Percentiles rank a stretch among this genome's conserved stretches.
Evolutionary conservation across 2,888 invertebrate genomes (phyloP).

Genomic region (Mystacides longicornis): DNA sequence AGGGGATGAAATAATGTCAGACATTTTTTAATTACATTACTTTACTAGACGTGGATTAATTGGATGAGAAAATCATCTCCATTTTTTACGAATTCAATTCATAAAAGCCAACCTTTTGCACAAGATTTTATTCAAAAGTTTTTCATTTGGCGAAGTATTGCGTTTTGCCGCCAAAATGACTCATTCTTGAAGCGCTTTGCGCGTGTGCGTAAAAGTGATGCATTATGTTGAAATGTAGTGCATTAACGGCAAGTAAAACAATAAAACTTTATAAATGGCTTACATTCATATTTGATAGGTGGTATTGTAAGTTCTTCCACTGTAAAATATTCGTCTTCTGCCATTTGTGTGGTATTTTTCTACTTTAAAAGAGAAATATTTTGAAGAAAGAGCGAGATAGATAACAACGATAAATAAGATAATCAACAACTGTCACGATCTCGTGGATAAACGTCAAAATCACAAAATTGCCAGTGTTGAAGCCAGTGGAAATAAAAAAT

Average conservation of each 20-base stretch:
- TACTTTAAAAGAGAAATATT: background rate
- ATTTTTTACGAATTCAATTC: too few species aligned
- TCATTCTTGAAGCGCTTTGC: background rate
- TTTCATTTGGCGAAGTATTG: too few species aligned
- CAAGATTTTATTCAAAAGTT: background rate
- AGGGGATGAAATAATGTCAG: too few species aligned
- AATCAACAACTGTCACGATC: too few species aligned
- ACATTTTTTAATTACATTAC: too few species aligned
- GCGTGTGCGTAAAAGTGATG: constrained; percentile 15
- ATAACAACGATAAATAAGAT: too few species aligned
- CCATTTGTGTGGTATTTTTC: constrained; percentile 15
- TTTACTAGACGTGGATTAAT: too few species aligned
- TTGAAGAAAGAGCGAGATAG: constrained; percentile 12
- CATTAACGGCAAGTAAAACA: background rate
- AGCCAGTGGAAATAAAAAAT: too few species aligned
- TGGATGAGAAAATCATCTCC: too few species aligned
- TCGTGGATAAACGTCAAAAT: too few species aligned
- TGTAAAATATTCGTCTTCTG: constrained; percentile 43
- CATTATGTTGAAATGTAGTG: constrained; percentile 11
- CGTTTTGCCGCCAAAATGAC: background rate
- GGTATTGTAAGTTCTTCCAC: constrained; percentile 58
- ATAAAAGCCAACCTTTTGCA: too few species aligned
- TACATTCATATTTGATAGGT: constrained; percentile 75
- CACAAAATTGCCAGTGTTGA: too few species aligned
- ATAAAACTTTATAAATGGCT: constrained; percentile 34